Conservation (phyloP, 2,797 vertebrate genomes). For the Paratrypauchen microcephalus region DNA sequence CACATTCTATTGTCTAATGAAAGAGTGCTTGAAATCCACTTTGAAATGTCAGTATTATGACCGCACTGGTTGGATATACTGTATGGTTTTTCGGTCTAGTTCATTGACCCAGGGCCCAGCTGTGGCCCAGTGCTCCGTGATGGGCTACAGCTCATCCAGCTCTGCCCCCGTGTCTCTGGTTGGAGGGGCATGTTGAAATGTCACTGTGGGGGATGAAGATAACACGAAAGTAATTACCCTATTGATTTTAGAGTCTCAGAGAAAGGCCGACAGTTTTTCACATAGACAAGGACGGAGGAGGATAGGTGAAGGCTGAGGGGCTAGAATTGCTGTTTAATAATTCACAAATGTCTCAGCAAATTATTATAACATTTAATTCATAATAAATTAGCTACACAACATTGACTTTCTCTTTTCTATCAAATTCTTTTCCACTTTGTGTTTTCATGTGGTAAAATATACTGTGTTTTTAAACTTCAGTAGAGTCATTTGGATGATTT, state of each 20-base stretch:
- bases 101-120: slow-evolving; percentile 42
- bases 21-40: no score
- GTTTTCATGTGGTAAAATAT: no score
- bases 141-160: slow-evolving; percentile 15
- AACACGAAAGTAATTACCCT: slow-evolving; percentile 16
- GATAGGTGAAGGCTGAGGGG: not conserved
- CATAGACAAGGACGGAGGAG: not conserved
- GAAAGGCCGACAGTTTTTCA: not conserved
- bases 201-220: slow-evolving; percentile 16
- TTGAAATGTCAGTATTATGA: no score
- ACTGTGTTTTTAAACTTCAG: no score
- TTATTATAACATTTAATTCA: not conserved
- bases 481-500: no score
- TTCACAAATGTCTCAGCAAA: not conserved
- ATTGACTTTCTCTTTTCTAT: not conserved
- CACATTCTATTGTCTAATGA: no score
- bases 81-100: slow-evolving; percentile 43
- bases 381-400: not conserved
- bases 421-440: no score
- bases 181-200: slow-evolving; percentile 12
- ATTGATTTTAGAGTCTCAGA: slow-evolving; percentile 9
- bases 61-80: slow-evolving; percentile 11
- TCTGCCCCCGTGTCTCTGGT: not conserved
- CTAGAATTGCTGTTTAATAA: not conserved
- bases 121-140: slow-evolving; percentile 33